These are phyloP conservation scores for Philonicus albiceps DNA, from an alignment of 2,888 invertebrate species.

Conservation along the genomic window DNA sequence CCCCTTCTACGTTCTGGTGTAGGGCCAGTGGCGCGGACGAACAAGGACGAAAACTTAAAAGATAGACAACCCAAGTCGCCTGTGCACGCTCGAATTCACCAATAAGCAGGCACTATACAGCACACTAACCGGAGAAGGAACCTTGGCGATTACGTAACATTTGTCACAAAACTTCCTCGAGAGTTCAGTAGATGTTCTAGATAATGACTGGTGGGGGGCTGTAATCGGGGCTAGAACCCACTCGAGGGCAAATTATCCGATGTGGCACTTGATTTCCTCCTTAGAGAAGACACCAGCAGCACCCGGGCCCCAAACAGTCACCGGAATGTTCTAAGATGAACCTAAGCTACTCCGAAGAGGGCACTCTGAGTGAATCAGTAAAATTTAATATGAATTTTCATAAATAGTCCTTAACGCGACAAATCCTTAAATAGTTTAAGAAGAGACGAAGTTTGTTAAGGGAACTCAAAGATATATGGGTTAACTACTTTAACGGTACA, in stretches of 20 bases:
- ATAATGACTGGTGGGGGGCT: background rate
- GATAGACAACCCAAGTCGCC: background rate
- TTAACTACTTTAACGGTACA: background rate
- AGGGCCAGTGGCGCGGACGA: background rate
- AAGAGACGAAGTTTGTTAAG: background rate
- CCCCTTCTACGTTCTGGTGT: background rate
- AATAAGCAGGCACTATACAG: slow-evolving; percentile 7
- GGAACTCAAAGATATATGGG: background rate
- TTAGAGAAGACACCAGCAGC: background rate
- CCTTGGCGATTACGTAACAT: slow-evolving; percentile 37
- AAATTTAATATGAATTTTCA: background rate
- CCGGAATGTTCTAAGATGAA: background rate
- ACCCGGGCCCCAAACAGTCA: background rate
- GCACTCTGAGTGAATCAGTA: background rate
- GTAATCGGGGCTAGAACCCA: background rate
- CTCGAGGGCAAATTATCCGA: background rate
- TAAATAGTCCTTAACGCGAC: background rate
- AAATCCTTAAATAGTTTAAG: background rate
- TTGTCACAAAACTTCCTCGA: slow-evolving; percentile 33
- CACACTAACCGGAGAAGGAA: slow-evolving; percentile 22
- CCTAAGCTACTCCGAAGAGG: background rate
- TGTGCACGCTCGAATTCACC: slow-evolving; percentile 11
- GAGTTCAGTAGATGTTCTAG: background rate
- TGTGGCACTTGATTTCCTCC: background rate
- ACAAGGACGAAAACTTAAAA: background rate